Evolutionary conservation across 1,140 invertebrate genomes (phyloP), one percentile per base, ranked within the genome.

Genomic region (Tetramorium parvispinum): DNA sequence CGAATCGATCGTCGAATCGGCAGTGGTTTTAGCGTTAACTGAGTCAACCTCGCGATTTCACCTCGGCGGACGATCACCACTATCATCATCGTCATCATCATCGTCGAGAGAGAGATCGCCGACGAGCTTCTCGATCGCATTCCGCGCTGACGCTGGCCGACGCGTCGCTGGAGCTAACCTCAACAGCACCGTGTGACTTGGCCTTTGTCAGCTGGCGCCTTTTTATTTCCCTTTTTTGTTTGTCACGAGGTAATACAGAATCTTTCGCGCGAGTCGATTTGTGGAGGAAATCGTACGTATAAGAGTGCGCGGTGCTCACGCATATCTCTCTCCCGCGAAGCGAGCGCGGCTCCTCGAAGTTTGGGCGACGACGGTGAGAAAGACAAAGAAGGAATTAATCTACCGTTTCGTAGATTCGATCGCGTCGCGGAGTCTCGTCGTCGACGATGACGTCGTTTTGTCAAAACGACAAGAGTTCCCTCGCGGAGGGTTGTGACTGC

Each of bases 401-500:
- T 32, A 32, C 32, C 32, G 32, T 32, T 32, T 4, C 3, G 8
- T 37, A 37, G 37, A 66, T 53, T 66, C 6, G 24, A 6, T 51
- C 49, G 59, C 18, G 24, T 66, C 8, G 32, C 49, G 27, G 49
- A 7, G 27, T 65, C n/a, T 46, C 16, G 5, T 63, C 11, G 4
- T 81, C 87, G 76, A 18, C 32, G 87, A 93, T 93, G 90, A 65
- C 88, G 61, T 92, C 88, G 46, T 11, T 93, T 43, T 81, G 87
- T 51, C 82, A 91, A 61, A 92, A 86, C 78, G 79, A 86, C 49
- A 59, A 90, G 18, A 63, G 85, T 75, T 83, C 85, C 55, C 11
- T 77, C 4, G n/a, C 57, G 18, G 81, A 86, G 37, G 49, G n/a
- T 82, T 46, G 70, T 49, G 59, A 18, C 53, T 75, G 43, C 63